Evolutionary conservation across 2,888 invertebrate genomes (phyloP).

Genomic region (Mimachlamys varia): DNA sequence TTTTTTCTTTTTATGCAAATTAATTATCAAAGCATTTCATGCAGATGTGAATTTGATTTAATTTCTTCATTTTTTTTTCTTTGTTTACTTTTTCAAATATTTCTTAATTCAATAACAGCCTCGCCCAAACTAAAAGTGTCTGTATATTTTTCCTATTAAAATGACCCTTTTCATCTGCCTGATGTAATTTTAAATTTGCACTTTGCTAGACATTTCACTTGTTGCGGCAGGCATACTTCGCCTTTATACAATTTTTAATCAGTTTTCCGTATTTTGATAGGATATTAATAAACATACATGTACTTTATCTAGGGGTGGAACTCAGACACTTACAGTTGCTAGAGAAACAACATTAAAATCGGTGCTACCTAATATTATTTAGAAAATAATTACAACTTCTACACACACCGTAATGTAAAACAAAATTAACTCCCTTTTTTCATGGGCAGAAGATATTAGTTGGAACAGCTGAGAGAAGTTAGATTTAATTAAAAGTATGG

Average conservation of each 20-base stretch:
- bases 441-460: conserved; percentile 22
- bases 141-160: neutral
- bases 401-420: conserved; percentile 20
- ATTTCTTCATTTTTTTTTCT: neutral
- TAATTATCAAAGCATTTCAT: neutral
- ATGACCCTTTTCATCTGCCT: conserved; percentile 16
- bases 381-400: conserved; percentile 31
- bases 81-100: neutral
- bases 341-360: conserved; percentile 15
- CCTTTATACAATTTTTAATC: neutral
- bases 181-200: conserved; percentile 18
- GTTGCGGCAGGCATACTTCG: conserved; percentile 15
- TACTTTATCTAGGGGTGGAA: conserved; percentile 10
- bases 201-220: conserved; percentile 25
- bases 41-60: neutral
- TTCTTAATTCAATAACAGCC: neutral
- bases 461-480: conserved; percentile 29
- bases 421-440: neutral
- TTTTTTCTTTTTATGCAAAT: neutral
- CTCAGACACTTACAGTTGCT: conserved; percentile 2
- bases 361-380: conserved; percentile 1
- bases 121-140: neutral
- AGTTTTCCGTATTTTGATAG: conserved; percentile 27
- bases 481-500: conserved; percentile 17
- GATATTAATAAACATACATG: conserved; percentile 23